A percentile compares a stretch with the other conserved stretches of the same genome.
These are phyloP conservation scores for Aphidius ervi DNA, from an alignment of 1,140 invertebrate genomes.

Conservation along the genomic window DNA sequence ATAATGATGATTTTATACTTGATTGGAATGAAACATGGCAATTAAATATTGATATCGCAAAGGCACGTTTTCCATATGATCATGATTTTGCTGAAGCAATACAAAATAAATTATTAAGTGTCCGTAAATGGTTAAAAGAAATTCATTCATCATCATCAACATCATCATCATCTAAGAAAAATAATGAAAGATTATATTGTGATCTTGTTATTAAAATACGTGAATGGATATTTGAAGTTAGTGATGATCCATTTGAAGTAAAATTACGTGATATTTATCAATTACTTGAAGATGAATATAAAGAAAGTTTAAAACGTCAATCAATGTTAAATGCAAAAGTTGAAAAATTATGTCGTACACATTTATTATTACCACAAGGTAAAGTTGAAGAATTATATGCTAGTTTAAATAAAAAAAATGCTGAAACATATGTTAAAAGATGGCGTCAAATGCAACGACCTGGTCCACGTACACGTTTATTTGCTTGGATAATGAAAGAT, in stretches of 20 bases:
- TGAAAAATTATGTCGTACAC: conserved; percentile 71
- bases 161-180: conserved; percentile 1
- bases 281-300: conserved; percentile 91
- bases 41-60: conserved; percentile 66
- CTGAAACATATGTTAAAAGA: conserved; percentile 92
- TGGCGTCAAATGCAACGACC: conserved; percentile 76
- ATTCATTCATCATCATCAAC: conserved; percentile 42
- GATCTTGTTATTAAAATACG: conserved; percentile 87
- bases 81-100: conserved; percentile 92
- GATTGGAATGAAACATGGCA: conserved; percentile 71
- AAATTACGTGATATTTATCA: conserved; percentile 94
- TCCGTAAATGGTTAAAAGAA: conserved; percentile 90
- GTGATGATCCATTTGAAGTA: conserved; percentile 98
- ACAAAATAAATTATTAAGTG: conserved; percentile 83
- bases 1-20: conserved; percentile 67
- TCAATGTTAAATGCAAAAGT: conserved; percentile 88
- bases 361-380: conserved; percentile 75
- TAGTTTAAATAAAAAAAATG: conserved; percentile 82
- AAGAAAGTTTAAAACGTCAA: conserved; percentile 89
- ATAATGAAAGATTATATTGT: conserved; percentile 67
- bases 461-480: conserved; percentile 69
- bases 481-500: conserved; percentile 76
- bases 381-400: conserved; percentile 88
- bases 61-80: conserved; percentile 83
- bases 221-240: conserved; percentile 83